Base-by-base conservation (phyloP, 2,113 vertebrate genomes). In the Callaeas wilsoni region DNA sequence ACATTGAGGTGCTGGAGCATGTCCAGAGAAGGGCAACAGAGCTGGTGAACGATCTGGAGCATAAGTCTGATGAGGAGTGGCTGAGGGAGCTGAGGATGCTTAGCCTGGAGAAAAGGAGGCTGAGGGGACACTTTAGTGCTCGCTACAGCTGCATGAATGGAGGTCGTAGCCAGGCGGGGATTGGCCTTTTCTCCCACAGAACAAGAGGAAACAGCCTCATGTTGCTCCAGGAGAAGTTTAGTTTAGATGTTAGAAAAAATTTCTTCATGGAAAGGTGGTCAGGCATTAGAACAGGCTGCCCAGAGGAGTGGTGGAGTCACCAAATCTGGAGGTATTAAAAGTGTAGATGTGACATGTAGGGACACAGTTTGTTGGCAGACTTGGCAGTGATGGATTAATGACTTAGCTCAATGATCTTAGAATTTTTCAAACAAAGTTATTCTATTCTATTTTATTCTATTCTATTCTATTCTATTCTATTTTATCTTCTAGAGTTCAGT, bases 351-450 rank as follows among this genome's bases (percentile, higher is more conserved):
- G 12, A 8, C 16, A 7, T 27, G 8, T 16, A 39, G 23, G 13
- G 16, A 62, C 12, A 47, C 18, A 37, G 26, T 52, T 68, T 29
- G 73, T 17, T n/a, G 37, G 25, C 57, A n/a, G 30, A 62, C 5
- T 70, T 83, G 20, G 8, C 22, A 46, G 15, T 52, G 4, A 4
- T 53, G 27, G 5, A 15, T 55, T 57, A 22, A 56, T 1, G 1
- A 37, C n/a, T 17, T 7, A 22, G 27, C 10, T n/a, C 1, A 0
- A 62, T 44, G 0, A 47, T 35, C 17, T 56, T 42, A 75, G 9
- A 42, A 32, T 60, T 79, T 86, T 84, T 46, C 9, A 70, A 65
- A 7, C 9, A n/a, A 26, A 68, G 64, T 49, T 5, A 29, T 84
- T 53, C 17, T 49, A 26, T 16, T 47, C 30, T 4, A 9, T 55